phyloP scores from a whole-genome alignment of 2,888 invertebrate species.

The Amblyjoppa proteus region DNA sequence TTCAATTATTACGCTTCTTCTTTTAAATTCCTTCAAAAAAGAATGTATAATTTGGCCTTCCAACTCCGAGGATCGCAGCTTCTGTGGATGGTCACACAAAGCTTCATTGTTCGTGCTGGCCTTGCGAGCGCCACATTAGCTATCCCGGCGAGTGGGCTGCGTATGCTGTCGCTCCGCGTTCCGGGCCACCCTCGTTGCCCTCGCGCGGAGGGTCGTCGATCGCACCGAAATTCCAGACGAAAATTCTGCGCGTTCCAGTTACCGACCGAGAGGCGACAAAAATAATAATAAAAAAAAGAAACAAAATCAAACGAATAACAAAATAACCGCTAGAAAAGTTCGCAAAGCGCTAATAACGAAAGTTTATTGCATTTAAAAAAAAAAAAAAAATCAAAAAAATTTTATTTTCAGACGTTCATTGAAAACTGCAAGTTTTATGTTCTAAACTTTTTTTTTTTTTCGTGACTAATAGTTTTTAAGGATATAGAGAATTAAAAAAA shows the following conservation, averaged over 20 bases:
- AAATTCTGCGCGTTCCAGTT: constrained; percentile 55
- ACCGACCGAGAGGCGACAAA: constrained; percentile 30
- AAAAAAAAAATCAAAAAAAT: too few relatives aligned
- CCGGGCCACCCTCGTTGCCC: constrained; percentile 3
- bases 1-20: too few relatives aligned
- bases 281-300: too few relatives aligned
- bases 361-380: too few relatives aligned
- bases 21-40: too few relatives aligned
- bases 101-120: constrained; percentile 21
- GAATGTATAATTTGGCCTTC: background rate
- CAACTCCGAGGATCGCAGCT: background rate
- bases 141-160: constrained; percentile 18
- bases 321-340: background rate
- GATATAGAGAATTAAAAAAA: too few relatives aligned
- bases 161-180: constrained; percentile 17
- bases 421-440: too few relatives aligned
- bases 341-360: too few relatives aligned
- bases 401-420: too few relatives aligned
- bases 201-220: constrained; percentile 57
- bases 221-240: constrained; percentile 61
- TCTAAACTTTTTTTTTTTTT: too few relatives aligned
- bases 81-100: background rate
- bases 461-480: too few relatives aligned
- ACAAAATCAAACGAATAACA: too few relatives aligned
- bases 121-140: constrained; percentile 16